phyloP scores from a whole-genome alignment of 2,113 vertebrate species.

The Cinclus mexicanus region DNA sequence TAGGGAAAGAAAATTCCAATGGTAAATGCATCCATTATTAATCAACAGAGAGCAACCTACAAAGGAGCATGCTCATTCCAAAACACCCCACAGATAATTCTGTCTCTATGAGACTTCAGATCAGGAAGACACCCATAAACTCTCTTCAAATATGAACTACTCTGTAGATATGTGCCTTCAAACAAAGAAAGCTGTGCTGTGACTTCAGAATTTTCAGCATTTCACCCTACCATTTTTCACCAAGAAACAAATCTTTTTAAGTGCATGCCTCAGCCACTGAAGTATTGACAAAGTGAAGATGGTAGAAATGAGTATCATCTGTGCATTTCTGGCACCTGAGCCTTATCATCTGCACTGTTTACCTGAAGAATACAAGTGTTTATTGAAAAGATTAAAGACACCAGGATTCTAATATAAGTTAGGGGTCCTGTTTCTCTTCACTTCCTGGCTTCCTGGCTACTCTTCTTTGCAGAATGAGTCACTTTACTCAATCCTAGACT shows the following conservation, averaged over 20 bases:
- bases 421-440: neutral
- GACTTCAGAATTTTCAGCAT: neutral
- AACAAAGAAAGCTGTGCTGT: neutral
- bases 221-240: neutral
- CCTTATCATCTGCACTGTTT: neutral
- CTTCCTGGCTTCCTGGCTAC: neutral
- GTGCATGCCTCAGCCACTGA: neutral
- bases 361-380: neutral
- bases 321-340: neutral
- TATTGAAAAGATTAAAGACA: neutral
- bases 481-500: neutral
- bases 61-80: neutral
- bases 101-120: neutral
- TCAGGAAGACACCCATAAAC: neutral
- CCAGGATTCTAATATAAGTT: neutral
- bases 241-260: neutral
- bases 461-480: neutral
- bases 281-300: neutral
- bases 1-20: neutral
- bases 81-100: neutral
- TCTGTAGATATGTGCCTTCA: neutral
- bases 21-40: neutral
- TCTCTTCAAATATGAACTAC: neutral
- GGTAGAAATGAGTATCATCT: neutral
- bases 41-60: neutral